A percentile compares a stretch with the other conserved stretches of the same genome.
These are phyloP conservation scores for Ormyrus pomaceus DNA, from an alignment of 2,888 invertebrate species.

Conservation along the genomic window DNA sequence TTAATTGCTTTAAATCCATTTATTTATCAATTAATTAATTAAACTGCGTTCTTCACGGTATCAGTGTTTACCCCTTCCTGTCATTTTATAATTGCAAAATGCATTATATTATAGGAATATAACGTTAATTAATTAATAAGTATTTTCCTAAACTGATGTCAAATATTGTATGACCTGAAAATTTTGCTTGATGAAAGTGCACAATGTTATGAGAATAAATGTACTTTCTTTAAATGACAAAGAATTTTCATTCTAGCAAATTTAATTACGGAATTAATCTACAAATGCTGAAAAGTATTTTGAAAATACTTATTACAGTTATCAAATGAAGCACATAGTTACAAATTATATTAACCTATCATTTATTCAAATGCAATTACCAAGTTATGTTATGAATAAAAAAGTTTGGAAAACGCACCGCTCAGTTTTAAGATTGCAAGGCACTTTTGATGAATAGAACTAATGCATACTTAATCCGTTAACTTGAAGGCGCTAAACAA, in stretches of 20 bases:
- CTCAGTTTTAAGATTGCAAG: too few relatives aligned
- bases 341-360: too few relatives aligned
- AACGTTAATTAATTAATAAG: slow-evolving; percentile 29
- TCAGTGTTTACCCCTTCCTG: background rate
- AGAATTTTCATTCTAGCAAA: too few relatives aligned
- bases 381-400: too few relatives aligned
- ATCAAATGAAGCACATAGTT: too few relatives aligned
- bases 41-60: background rate
- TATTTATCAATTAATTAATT: too few relatives aligned
- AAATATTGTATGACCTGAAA: background rate
- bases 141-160: slow-evolving; percentile 9
- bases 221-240: background rate
- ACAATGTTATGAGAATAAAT: background rate
- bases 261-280: too few relatives aligned
- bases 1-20: too few relatives aligned
- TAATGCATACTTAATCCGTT: slow-evolving; percentile 42
- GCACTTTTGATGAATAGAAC: slow-evolving; percentile 1
- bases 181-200: background rate
- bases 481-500: slow-evolving; percentile 13
- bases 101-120: slow-evolving; percentile 13
- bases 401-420: too few relatives aligned
- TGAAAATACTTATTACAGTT: too few relatives aligned
- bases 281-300: too few relatives aligned
- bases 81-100: slow-evolving; percentile 24
- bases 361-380: too few relatives aligned